Evolutionary conservation across 1,140 invertebrate genomes (phyloP), one percentile per base, ranked within the genome.

Genomic region (Drosophila nebulosa): DNA sequence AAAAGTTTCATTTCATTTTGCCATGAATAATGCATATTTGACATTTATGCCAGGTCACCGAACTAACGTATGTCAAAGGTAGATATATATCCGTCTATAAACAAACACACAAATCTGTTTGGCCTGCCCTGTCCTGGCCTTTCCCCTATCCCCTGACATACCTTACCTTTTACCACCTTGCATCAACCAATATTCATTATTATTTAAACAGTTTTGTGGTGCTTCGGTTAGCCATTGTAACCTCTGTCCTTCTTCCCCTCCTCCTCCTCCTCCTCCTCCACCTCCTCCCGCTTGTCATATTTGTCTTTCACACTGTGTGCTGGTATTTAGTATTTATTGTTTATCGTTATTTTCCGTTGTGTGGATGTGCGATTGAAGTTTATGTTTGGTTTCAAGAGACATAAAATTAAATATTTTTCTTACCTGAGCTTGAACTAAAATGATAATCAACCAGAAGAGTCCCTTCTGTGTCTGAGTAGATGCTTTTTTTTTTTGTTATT

Each of bases 131-230:
- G 16, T 3, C 36, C 14, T 18, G 2, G 14, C 39, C 51, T 30
- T 4, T 24, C 26, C 26, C 12, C 9, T 57, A 10, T 6, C 24
- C 22, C 9, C 30, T 10, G 2, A 24, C 24, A 9, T n/a, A 18
- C 9, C 24, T 35, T n/a, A 30, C 6, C 26, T 4, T 22, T 21
- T 46, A 12, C 10, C 26, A 52, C 9, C 56, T 32, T 42, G 14
- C 36, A 57, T 57, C 55, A 64, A 51, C 12, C n/a, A 16, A 74
- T 57, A 59, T 39, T 70, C 74, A 78, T 78, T 73, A 70, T 78
- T 70, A 78, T 78, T 74, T 65, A 76, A 78, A 66, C 72, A 55
- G 39, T 66, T 46, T 74, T 74, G 63, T 59, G 74, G 74, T 74
- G 58, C 53, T 50, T 64, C 61, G 71, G 72, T 70, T 60, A 52